Percentiles rank a stretch among this genome's conserved stretches.
Evolutionary conservation across 2,888 invertebrate genomes (phyloP).

Genomic region (Lottia scabra): DNA sequence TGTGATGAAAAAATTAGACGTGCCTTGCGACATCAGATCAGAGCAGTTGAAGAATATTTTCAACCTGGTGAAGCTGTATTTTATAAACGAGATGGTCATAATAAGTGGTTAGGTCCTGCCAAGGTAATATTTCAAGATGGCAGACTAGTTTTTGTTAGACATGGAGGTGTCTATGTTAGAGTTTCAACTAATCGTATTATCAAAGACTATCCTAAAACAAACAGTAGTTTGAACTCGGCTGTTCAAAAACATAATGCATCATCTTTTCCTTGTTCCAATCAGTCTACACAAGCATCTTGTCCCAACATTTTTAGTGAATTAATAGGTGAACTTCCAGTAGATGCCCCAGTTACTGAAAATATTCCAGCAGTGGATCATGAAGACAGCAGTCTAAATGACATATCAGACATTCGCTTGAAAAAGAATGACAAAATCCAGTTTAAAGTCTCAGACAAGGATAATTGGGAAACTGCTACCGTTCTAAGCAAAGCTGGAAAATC

Average conservation of each 20-base stretch:
- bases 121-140: background rate
- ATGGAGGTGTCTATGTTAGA: background rate
- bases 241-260: too few species aligned
- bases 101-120: background rate
- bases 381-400: too few species aligned
- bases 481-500: constrained; percentile 15
- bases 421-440: constrained; percentile 5
- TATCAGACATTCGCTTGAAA: background rate
- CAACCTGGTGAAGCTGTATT: background rate
- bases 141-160: background rate
- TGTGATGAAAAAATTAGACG: background rate
- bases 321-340: too few species aligned
- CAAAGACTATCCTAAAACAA: background rate
- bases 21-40: background rate
- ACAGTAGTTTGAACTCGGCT: too few species aligned
- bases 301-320: too few species aligned
- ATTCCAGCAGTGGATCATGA: too few species aligned
- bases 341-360: too few species aligned
- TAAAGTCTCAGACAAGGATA: background rate
- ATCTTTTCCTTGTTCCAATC: too few species aligned
- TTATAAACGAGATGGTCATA: background rate
- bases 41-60: background rate
- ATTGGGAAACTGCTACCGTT: constrained; percentile 12
- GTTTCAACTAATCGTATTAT: background rate
- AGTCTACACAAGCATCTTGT: too few species aligned